Evolutionary conservation across 2,113 vertebrate species (phyloP).

Genomic region (Anser cygnoides): DNA sequence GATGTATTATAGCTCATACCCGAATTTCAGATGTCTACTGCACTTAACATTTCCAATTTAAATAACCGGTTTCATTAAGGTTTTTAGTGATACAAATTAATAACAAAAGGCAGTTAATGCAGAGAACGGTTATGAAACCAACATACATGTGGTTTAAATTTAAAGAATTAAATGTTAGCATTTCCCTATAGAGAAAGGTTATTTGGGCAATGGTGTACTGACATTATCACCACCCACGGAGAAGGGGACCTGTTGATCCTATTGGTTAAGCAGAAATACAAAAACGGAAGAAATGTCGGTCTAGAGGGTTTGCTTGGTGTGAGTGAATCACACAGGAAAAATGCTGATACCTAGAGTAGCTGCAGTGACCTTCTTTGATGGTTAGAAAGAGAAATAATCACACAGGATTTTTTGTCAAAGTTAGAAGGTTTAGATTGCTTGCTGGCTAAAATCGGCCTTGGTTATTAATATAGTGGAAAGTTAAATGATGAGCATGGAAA

Average conservation of each 20-base stretch:
- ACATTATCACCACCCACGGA: conserved; percentile 62
- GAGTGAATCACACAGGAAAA: conserved; percentile 59
- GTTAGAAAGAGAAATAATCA: conserved; percentile 44
- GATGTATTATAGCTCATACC: not conserved
- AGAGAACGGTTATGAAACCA: not conserved
- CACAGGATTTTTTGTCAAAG: not conserved
- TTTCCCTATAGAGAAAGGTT: conserved; percentile 53
- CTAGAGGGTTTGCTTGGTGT: conserved; percentile 16
- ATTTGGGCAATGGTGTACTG: conserved; percentile 30
- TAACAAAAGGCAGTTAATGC: conserved; percentile 31
- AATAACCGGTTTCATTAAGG: conserved; percentile 33
- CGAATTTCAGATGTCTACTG: not conserved
- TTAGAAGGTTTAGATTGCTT: not conserved
- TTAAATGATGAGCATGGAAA: conserved; percentile 12
- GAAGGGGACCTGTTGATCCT: conserved; percentile 29
- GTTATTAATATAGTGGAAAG: conserved; percentile 22
- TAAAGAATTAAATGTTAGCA: conserved; percentile 58
- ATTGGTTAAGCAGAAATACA: conserved; percentile 16
- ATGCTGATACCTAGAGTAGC: conserved; percentile 1
- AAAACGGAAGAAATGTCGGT: conserved; percentile 13
- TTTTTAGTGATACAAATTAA: conserved; percentile 37
- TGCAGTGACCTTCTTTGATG: not conserved
- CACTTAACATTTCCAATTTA: conserved; percentile 26
- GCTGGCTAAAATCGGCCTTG: not conserved
- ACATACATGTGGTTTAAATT: conserved; percentile 52